A percentile compares a stretch with the other conserved stretches of the same genome.
Evolutionary conservation across 2,888 invertebrate genomes (phyloP).

Genomic region (Aspidapion aeneum): DNA sequence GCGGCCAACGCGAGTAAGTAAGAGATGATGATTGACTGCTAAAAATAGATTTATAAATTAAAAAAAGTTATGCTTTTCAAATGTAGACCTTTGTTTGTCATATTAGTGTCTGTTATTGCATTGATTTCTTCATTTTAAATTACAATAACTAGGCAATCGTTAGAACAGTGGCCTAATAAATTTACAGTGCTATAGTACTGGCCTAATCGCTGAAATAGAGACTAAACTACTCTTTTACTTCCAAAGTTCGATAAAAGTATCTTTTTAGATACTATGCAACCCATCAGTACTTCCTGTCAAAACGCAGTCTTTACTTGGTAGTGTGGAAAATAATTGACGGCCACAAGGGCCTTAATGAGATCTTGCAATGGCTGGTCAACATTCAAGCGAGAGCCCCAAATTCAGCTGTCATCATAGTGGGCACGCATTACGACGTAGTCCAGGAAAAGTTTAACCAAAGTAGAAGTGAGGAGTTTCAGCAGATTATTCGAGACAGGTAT

Average conservation of each 20-base stretch:
- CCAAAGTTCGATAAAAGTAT: too few species aligned
- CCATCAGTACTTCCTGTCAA: constrained; percentile 97
- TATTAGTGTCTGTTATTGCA: background rate
- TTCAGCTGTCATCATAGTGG: constrained; percentile 93
- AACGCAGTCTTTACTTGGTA: constrained; percentile 91
- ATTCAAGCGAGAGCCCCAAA: constrained; percentile 93
- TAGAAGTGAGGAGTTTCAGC: constrained; percentile 80
- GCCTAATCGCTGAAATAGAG: too few species aligned
- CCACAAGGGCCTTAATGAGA: constrained; percentile 81
- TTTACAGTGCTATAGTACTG: too few species aligned
- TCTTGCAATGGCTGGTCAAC: constrained; percentile 94
- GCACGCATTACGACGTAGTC: constrained; percentile 92
- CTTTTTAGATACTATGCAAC: constrained; percentile 86
- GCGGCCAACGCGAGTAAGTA: constrained; percentile 87
- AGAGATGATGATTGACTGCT: background rate
- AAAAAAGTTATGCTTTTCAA: background rate
- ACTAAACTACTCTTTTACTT: too few species aligned
- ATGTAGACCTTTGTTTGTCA: background rate
- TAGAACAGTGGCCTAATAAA: too few species aligned
- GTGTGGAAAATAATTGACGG: constrained; percentile 95
- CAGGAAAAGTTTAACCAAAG: constrained; percentile 53
- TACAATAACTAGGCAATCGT: too few species aligned
- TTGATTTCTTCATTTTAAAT: too few species aligned
- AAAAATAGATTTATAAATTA: background rate
- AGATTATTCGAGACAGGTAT: constrained; percentile 69